Evolutionary conservation across 2,113 vertebrate genomes (phyloP).

Genomic region (Philantomba maxwellii): DNA sequence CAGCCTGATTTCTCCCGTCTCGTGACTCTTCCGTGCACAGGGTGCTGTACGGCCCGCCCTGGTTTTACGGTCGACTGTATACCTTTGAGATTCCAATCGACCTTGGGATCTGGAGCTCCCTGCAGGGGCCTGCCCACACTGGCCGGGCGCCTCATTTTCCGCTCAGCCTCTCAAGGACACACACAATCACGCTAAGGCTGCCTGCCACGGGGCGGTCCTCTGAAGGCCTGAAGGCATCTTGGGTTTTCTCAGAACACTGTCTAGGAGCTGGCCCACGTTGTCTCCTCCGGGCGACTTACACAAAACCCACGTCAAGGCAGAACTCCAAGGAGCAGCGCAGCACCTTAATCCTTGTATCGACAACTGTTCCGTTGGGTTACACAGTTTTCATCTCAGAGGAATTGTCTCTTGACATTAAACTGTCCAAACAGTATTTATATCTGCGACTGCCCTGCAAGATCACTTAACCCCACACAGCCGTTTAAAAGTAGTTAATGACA

Average conservation of each 20-base stretch:
- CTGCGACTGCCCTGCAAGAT: conserved; percentile 82
- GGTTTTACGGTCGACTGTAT: accelerated
- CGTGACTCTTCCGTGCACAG: background rate
- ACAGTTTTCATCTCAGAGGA: conserved; percentile 94
- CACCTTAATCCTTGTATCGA: conserved; percentile 85
- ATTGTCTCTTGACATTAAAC: conserved; percentile 95
- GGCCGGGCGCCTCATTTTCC: background rate
- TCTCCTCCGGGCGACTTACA: background rate
- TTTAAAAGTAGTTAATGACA: conserved; percentile 94
- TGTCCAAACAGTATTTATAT: conserved; percentile 98
- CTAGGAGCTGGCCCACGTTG: background rate
- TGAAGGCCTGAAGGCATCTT: background rate
- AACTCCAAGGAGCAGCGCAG: conserved; percentile 51
- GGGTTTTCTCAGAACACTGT: background rate
- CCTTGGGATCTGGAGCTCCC: background rate
- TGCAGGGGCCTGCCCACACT: background rate
- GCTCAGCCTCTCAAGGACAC: background rate
- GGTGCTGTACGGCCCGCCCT: accelerated
- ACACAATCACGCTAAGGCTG: background rate
- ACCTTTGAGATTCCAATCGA: background rate
- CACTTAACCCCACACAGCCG: conserved; percentile 86
- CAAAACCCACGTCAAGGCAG: conserved; percentile 17
- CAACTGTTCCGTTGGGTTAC: conserved; percentile 85
- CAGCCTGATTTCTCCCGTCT: background rate
- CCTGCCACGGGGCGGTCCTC: background rate